A percentile compares a stretch with the other conserved stretches of the same genome.
These are phyloP conservation scores for Sogatella furcifera DNA, from an alignment of 1,140 invertebrate genomes.

Conservation along the genomic window DNA sequence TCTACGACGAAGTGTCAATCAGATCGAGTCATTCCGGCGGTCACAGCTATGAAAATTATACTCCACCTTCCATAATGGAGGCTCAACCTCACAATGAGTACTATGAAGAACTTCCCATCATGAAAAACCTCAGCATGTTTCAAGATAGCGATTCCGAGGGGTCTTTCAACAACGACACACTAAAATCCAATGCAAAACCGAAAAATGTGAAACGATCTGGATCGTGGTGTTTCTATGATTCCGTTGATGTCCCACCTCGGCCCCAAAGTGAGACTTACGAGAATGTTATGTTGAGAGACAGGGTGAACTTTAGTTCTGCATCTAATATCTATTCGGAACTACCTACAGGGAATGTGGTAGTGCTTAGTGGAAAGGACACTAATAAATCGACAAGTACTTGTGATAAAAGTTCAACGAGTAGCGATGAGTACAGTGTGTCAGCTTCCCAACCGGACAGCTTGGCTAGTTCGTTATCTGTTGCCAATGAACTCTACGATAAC, in stretches of 20 bases:
- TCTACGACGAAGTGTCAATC: conserved; percentile 43
- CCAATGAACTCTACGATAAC: conserved; percentile 19
- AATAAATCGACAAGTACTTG: not conserved
- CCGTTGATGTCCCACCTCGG: conserved; percentile 22
- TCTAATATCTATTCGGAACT: conserved; percentile 10
- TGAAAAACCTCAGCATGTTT: conserved; percentile 21
- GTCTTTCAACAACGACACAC: conserved; percentile 25
- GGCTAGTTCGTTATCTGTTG: conserved; percentile 11
- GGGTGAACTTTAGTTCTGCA: not conserved
- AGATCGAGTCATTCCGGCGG: conserved; percentile 31
- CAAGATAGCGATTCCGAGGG: conserved; percentile 35
- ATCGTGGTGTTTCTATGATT: conserved; percentile 45
- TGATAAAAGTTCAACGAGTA: not conserved
- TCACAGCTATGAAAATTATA: conserved; percentile 29
- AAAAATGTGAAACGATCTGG: conserved; percentile 35
- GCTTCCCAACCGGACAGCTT: conserved; percentile 11
- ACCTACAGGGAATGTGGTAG: not conserved
- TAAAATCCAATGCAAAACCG: conserved; percentile 21
- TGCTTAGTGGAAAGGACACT: not conserved
- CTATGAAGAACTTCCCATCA: conserved; percentile 17
- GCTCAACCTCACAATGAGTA: conserved; percentile 30
- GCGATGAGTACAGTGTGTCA: not conserved
- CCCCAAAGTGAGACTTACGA: conserved; percentile 26
- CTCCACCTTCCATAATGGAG: conserved; percentile 22
- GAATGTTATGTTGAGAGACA: conserved; percentile 19